Conservation (phyloP, 2,113 vertebrate species). For the Halichoerus grypus region DNA sequence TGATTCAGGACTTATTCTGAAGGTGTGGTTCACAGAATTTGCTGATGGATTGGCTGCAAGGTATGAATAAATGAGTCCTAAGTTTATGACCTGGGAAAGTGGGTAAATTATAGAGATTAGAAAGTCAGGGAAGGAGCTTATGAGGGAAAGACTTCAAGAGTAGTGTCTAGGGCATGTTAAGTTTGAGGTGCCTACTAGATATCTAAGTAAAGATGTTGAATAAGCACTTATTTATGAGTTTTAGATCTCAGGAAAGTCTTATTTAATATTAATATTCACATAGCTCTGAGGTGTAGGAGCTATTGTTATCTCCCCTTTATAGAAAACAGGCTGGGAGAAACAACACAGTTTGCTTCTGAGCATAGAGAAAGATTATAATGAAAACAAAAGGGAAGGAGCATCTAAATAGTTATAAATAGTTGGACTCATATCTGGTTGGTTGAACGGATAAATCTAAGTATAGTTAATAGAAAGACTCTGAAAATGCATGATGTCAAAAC, state of each 20-base stretch:
- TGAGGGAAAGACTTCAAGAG: not conserved
- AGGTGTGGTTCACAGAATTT: not conserved
- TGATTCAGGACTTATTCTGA: not conserved
- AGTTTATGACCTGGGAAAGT: not conserved
- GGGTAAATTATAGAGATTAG: not conserved
- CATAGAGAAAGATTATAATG: not conserved
- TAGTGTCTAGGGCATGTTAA: not conserved
- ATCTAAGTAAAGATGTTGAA: not conserved
- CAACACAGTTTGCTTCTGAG: constrained; percentile 14
- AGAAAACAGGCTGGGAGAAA: constrained; percentile 37
- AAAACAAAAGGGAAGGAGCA: constrained; percentile 38
- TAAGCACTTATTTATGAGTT: not conserved
- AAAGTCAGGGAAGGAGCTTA: not conserved
- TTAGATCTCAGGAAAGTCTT: not conserved
- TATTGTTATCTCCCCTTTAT: constrained; percentile 15
- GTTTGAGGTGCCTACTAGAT: not conserved
- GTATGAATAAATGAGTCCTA: not conserved
- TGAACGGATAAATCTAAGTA: not conserved
- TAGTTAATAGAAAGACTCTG: not conserved
- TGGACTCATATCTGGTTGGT: not conserved
- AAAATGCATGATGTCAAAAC: constrained; percentile 25
- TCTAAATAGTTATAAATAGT: constrained; percentile 28
- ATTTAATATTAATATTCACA: not conserved
- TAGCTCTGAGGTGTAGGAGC: not conserved
- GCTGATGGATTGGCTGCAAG: not conserved